Evolutionary conservation across 2,888 invertebrate genomes (phyloP).

Genomic region (Mimas tiliae): DNA sequence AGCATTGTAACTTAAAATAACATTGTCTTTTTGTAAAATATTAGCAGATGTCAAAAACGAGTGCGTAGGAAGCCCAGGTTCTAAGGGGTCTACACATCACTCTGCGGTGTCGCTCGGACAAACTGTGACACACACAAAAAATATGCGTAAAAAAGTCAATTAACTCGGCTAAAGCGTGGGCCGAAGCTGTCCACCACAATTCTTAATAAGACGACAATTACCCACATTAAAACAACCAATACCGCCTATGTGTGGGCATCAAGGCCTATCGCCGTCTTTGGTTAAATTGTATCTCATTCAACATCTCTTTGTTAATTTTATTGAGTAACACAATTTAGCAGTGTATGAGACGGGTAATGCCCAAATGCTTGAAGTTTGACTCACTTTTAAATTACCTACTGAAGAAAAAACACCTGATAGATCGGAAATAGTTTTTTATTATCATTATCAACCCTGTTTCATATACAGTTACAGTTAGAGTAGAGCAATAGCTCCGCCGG

Average conservation of each 20-base stretch:
- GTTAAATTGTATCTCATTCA: slow-evolving; percentile 67
- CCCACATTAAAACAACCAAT: slow-evolving; percentile 76
- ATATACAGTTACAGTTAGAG: too few species aligned
- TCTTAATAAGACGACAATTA: slow-evolving; percentile 79
- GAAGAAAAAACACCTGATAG: too few species aligned
- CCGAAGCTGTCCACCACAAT: slow-evolving; percentile 58
- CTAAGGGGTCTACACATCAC: slow-evolving; percentile 4
- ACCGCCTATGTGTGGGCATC: slow-evolving; percentile 68
- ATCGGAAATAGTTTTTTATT: too few species aligned
- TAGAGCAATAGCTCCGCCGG: too few species aligned
- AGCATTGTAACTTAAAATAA: slow-evolving; percentile 6
- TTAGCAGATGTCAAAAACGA: slow-evolving; percentile 15
- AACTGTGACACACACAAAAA: slow-evolving; percentile 35
- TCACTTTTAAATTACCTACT: slow-evolving; percentile 2
- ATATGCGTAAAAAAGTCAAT: slow-evolving; percentile 48
- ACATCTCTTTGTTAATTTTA: slow-evolving; percentile 35
- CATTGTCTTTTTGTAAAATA: slow-evolving; percentile 10
- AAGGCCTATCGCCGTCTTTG: slow-evolving; percentile 73
- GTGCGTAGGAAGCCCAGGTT: not conserved
- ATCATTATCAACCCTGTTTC: too few species aligned
- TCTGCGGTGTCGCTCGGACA: not conserved
- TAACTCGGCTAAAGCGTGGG: slow-evolving; percentile 62
- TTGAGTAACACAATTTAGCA: slow-evolving; percentile 25
- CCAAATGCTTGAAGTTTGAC: slow-evolving; percentile 16
- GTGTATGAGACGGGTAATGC: slow-evolving; percentile 13